A percentile compares a stretch with the other conserved stretches of the same genome.
phyloP scores from a whole-genome alignment of 2,797 vertebrate genomes.

The Valencia hispanica region DNA sequence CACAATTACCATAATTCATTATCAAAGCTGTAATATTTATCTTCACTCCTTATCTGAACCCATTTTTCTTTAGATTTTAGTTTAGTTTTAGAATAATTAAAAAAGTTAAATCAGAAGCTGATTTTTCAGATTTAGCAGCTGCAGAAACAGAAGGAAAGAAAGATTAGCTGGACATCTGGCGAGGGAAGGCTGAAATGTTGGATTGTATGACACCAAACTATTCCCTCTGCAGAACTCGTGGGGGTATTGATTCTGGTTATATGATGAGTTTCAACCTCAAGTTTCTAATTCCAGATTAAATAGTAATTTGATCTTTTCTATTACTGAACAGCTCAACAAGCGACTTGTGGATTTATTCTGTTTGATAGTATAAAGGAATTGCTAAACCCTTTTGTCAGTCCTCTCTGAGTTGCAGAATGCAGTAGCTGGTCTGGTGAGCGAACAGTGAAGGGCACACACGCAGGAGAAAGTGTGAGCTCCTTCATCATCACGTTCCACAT shows the following conservation, averaged over 20 bases:
- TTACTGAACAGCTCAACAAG: conserved; percentile 6
- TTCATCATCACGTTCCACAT: conserved; percentile 59
- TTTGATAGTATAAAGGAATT: conserved; percentile 6
- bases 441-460: not conserved
- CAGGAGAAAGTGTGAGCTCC: not conserved
- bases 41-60: too few species aligned
- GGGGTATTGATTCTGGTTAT: not conserved
- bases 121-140: not conserved
- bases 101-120: not conserved
- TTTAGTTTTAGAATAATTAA: too few species aligned
- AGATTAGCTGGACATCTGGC: not conserved
- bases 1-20: too few species aligned
- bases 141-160: not conserved
- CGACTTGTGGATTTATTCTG: not conserved
- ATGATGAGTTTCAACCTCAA: conserved; percentile 5
- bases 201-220: not conserved
- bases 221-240: not conserved
- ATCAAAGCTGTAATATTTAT: too few species aligned
- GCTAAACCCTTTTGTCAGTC: conserved; percentile 7
- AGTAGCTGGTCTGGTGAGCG: not conserved
- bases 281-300: conserved; percentile 1
- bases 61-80: too few species aligned
- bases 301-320: not conserved
- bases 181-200: not conserved
- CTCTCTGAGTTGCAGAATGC: not conserved